Base-by-base conservation (phyloP, 1,140 invertebrate species). In the Drosophila trapezifrons region DNA sequence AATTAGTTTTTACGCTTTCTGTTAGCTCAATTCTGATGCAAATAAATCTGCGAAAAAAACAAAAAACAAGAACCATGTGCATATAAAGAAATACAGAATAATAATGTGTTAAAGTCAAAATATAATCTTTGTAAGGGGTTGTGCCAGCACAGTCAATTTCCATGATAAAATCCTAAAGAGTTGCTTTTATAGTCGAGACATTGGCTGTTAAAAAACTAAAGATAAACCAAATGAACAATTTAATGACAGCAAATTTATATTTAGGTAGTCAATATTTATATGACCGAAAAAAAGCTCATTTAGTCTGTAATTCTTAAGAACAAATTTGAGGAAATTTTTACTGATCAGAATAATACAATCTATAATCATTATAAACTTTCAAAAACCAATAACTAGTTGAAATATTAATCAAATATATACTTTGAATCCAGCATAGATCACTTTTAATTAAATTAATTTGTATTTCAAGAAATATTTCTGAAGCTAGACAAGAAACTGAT, bases 1-100 rank as follows among this genome's bases (percentile, higher is more conserved):
- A 67, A 83, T 75, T 62, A 78, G 70, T 83, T 71, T 72, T 77
- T 37, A 74, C 62, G 66, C 57, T 64, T 78, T 76, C 47, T 59
- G 74, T 29, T 62, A 76, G 60, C 71, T 67, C 64, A 78, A 72
- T 66, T 83, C 45, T 67, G 67, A 72, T 45, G 80, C 70, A 76
- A 83, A 84, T 69, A 42, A 81, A 73, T 76, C 32, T 63, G 37
- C 47, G 49, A 71, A 43, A 37, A 51, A 57, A 76, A 22, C 22
- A 55, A 56, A 43, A 38, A 38, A 46, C 25, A 27, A 25, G 45
- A 54, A 38, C 38, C 22, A 29, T 22, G 25, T 45, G 29, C 32
- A 46, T 46, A 29, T 46, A 46, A n/a, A 32, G n/a, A 62, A 62
- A n/a, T 29, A 60, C 13, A 58, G 42, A 52, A 54, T 63, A 74